Conservation (phyloP, 2,113 vertebrate species). For the Bettongia penicillata region DNA sequence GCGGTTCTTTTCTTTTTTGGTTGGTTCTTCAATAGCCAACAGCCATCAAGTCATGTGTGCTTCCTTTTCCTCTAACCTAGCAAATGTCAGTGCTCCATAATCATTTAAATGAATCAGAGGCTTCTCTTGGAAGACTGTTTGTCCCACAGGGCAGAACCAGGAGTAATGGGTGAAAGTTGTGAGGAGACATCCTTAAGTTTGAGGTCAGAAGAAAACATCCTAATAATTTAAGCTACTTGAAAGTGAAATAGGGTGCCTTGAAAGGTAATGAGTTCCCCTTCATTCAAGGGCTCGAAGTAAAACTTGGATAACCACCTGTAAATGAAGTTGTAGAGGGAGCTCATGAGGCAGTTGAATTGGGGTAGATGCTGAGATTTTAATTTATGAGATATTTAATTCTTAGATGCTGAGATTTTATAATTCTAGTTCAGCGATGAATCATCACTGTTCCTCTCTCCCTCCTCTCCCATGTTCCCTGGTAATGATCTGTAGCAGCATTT, state of each 20-base stretch:
- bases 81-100: background rate
- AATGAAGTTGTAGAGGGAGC: background rate
- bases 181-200: background rate
- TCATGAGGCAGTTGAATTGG: background rate
- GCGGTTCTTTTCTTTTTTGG: background rate
- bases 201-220: background rate
- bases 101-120: background rate
- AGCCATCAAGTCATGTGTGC: background rate
- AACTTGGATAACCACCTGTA: background rate
- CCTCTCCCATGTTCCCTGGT: background rate
- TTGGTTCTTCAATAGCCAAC: background rate
- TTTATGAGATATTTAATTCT: background rate
- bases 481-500: background rate
- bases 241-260: background rate
- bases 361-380: too few species aligned
- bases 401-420: background rate
- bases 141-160: background rate
- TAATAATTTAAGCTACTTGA: background rate
- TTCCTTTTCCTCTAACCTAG: background rate
- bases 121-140: background rate
- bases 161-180: background rate
- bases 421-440: background rate
- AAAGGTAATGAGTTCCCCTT: background rate
- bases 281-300: background rate
- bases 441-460: background rate